Percentiles rank a stretch among this genome's conserved stretches.
Conservation (phyloP, 2,888 invertebrate species). For the Eristalis intricaria region DNA sequence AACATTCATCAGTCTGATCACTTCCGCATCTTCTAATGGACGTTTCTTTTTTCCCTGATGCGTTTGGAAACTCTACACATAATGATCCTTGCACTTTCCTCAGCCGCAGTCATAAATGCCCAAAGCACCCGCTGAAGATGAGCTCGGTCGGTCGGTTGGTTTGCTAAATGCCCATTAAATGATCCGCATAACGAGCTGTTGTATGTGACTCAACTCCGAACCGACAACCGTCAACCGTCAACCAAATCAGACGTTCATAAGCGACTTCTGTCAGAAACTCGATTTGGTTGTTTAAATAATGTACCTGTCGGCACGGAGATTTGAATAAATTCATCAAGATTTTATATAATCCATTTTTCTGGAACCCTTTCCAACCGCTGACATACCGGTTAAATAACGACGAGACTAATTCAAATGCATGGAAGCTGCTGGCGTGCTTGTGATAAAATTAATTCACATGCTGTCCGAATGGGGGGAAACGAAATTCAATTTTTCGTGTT, state of each 20-base stretch:
- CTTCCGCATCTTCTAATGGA: neutral
- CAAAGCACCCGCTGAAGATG: neutral
- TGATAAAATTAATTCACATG: conserved; percentile 12
- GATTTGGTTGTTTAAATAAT: conserved; percentile 21
- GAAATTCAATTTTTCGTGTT: neutral
- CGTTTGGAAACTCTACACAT: neutral
- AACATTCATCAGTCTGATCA: neutral
- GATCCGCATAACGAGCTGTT: conserved; percentile 27
- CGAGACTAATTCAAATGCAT: conserved; percentile 9
- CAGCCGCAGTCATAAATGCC: neutral
- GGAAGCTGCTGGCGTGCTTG: neutral
- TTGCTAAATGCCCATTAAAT: neutral
- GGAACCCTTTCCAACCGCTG: conserved; percentile 11
- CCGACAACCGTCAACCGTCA: neutral
- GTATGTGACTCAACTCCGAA: conserved; percentile 17
- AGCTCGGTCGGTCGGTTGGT: neutral
- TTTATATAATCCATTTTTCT: conserved; percentile 41
- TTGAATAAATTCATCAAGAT: conserved; percentile 13
- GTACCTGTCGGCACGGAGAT: neutral
- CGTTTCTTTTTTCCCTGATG: neutral
- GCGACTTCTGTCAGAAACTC: conserved; percentile 19
- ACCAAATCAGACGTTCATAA: neutral
- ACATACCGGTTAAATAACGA: conserved; percentile 27
- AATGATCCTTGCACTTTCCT: neutral
- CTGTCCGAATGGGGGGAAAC: neutral